Evolutionary conservation across 2,888 invertebrate genomes (phyloP), one percentile per base, ranked within the genome.

Genomic region (Lamproptera curius): DNA sequence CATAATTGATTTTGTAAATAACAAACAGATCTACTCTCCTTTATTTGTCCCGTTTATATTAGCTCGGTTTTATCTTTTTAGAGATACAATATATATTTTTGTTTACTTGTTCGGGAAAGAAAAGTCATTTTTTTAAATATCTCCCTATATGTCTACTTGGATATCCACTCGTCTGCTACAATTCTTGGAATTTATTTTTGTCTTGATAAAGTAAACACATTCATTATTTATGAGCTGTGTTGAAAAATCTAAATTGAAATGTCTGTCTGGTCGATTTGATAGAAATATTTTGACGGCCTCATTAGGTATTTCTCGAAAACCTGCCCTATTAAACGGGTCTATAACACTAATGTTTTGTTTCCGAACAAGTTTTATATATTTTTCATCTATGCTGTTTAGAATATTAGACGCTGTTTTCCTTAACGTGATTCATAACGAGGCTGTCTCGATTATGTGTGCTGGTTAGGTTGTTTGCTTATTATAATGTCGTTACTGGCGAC

Each of bases 381-480:
- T 46, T 34, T 39, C 39, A 14, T 33, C 14, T 20, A 23, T 39
- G 16, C 23, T 23, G 28, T 6, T 37, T 38, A 34, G 42, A 37
- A 31, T 42, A 36, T 47, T 42, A 23, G 37, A 14, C n/a, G 20
- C 8, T 10, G 38, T 47, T 47, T 47, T 47, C 47, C 47, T 47
- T 23, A 42, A 33, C n/a, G 23, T 47, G 47, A 47, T 16, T 37
- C 42, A 47, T 10, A 11, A 4, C 31, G 31, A 5, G n/a, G n/a
- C 9, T 28, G 9, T 28, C 9, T 28, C n/a, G 28, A n/a, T 28
- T 28, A 28, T 10, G n/a, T n/a, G 28, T 28, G 9, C 28, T 2
- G 28, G 9, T 28, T 28, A 28, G 28, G 28, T 28, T 28, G 4
- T 8, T 10, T 28, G 28, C 10, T n/a, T n/a, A n/a, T n/a, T n/a